A percentile compares a stretch with the other conserved stretches of the same genome.
phyloP scores from a whole-genome alignment of 2,113 vertebrate genomes.

The Ageneiosus marmoratus region DNA sequence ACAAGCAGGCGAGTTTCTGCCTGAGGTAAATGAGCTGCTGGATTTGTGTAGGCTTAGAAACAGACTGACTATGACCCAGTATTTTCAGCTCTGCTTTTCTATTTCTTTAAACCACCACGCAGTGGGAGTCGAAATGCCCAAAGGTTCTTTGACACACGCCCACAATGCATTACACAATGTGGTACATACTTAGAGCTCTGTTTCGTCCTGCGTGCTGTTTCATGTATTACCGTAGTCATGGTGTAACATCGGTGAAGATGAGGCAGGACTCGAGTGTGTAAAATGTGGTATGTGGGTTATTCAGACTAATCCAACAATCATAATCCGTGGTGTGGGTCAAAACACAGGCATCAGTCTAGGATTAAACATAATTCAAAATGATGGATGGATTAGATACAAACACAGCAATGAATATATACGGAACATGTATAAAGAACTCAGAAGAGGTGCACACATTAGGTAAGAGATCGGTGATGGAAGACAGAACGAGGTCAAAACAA shows the following conservation, averaged over 20 bases:
- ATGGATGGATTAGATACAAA: too few species aligned
- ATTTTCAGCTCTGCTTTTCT: neutral
- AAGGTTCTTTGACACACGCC: slow-evolving; percentile 8
- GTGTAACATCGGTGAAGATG: neutral
- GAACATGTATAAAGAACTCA: too few species aligned
- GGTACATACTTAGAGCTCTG: slow-evolving; percentile 19
- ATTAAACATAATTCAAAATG: neutral
- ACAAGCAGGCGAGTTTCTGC: slow-evolving; percentile 11
- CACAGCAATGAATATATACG: too few species aligned
- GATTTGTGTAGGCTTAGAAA: slow-evolving; percentile 18
- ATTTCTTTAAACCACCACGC: slow-evolving; percentile 15
- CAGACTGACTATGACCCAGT: neutral
- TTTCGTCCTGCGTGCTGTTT: slow-evolving; percentile 7
- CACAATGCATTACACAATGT: slow-evolving; percentile 23
- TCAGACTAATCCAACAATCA: neutral
- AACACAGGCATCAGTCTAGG: neutral
- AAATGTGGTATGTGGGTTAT: neutral
- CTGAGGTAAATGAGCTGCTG: slow-evolving; percentile 26
- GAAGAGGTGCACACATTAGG: too few species aligned
- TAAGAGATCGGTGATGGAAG: too few species aligned
- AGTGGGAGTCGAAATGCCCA: slow-evolving; percentile 9
- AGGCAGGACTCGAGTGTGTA: neutral
- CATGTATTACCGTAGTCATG: neutral
- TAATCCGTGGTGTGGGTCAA: neutral
- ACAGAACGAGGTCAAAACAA: too few species aligned